A percentile compares a stretch with the other conserved stretches of the same genome.
Conservation (phyloP, 1,140 invertebrate genomes). For the Drosophila persimilis region DNA sequence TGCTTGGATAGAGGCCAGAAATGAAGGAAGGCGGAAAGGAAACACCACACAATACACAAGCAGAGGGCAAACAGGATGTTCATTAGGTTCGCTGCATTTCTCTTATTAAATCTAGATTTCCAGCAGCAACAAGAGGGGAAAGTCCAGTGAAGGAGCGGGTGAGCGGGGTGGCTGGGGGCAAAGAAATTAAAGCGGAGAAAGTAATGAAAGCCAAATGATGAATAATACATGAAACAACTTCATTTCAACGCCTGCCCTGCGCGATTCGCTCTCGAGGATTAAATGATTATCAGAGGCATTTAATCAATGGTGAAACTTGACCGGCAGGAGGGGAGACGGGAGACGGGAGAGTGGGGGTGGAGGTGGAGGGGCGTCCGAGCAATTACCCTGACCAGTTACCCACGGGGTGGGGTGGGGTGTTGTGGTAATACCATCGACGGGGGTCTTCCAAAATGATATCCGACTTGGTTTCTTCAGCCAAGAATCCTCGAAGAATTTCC, state of each 20-base stretch:
- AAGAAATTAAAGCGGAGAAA: constrained; percentile 46
- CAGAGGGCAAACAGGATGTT: constrained; percentile 66
- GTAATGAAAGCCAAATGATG: constrained; percentile 50
- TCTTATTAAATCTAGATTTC: constrained; percentile 74
- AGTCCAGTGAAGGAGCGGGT: too few relatives aligned
- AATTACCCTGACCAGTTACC: constrained; percentile 22
- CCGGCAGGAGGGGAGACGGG: constrained; percentile 11
- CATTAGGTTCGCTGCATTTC: constrained; percentile 76
- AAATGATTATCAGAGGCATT: constrained; percentile 71
- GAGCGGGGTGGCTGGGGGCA: not conserved
- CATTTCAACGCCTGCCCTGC: constrained; percentile 25
- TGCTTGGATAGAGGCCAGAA: constrained; percentile 66
- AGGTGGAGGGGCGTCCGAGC: constrained; percentile 6
- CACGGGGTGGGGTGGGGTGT: too few relatives aligned
- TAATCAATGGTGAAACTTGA: constrained; percentile 42
- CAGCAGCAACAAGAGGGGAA: not conserved
- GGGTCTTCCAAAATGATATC: too few relatives aligned
- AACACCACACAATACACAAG: constrained; percentile 8
- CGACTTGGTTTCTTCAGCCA: too few relatives aligned
- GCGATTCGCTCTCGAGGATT: constrained; percentile 51
- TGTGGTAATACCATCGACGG: too few relatives aligned
- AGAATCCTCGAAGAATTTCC: too few relatives aligned
- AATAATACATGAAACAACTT: constrained; percentile 76
- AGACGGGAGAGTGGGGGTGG: not conserved
- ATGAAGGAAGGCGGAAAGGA: constrained; percentile 24